Conservation (phyloP, 1,140 invertebrate species). For the Lasioglossum albipes region DNA sequence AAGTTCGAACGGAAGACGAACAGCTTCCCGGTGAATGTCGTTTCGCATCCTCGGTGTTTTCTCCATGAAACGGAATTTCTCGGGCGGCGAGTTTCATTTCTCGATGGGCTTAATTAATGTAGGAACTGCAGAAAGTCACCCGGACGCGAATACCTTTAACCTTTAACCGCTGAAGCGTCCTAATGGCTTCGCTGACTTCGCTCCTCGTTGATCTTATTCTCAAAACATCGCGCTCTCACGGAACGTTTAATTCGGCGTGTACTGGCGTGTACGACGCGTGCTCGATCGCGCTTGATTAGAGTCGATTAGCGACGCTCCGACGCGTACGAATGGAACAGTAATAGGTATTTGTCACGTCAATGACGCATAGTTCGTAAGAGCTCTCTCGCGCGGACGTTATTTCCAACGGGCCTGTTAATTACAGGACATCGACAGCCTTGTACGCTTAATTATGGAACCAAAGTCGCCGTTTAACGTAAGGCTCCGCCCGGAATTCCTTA, state of each 20-base stretch:
- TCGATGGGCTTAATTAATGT: background rate
- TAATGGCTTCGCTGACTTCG: background rate
- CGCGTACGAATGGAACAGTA: slow-evolving; percentile 68
- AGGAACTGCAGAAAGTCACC: background rate
- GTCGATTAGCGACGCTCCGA: slow-evolving; percentile 65
- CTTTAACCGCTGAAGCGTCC: background rate
- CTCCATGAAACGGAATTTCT: background rate
- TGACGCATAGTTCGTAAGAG: slow-evolving; percentile 17
- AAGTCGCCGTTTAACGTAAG: background rate
- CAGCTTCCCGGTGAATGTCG: too few species aligned
- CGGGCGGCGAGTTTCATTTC: background rate
- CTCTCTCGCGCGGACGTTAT: slow-evolving; percentile 30
- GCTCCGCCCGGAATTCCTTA: too few species aligned
- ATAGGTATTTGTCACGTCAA: slow-evolving; percentile 57
- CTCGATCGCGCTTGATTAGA: slow-evolving; percentile 77
- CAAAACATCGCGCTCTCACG: slow-evolving; percentile 25
- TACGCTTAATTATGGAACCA: background rate
- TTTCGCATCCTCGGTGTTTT: background rate
- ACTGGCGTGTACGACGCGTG: slow-evolving; percentile 66
- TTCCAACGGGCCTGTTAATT: slow-evolving; percentile 13
- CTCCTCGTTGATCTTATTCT: slow-evolving; percentile 25
- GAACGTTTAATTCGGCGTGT: slow-evolving; percentile 66
- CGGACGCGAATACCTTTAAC: background rate
- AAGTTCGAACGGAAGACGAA: background rate
- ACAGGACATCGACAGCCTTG: background rate